Percentiles rank a stretch among this genome's conserved stretches.
These are phyloP conservation scores for Cantharis flavilabris DNA, from an alignment of 2,888 invertebrate species.

Conservation along the genomic window DNA sequence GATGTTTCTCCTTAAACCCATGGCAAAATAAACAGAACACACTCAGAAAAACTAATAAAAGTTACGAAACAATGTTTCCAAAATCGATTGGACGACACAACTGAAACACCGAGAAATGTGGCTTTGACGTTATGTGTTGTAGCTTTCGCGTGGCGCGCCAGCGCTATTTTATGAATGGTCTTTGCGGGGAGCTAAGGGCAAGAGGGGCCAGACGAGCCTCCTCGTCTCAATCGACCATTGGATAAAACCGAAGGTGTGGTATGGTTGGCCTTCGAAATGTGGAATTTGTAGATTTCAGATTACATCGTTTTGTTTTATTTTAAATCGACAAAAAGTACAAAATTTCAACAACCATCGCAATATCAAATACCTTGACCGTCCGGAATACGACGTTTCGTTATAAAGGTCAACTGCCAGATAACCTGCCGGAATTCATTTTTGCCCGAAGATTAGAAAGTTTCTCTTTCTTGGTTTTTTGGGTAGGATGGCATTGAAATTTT, in stretches of 20 bases:
- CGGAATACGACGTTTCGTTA: neutral
- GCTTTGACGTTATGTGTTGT: neutral
- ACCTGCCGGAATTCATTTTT: neutral
- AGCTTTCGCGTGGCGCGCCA: slow-evolving; percentile 14
- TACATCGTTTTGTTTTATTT: neutral
- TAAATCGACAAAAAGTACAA: neutral
- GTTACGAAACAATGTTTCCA: neutral
- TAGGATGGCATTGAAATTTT: neutral
- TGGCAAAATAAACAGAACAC: neutral
- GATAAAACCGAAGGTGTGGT: slow-evolving; percentile 30
- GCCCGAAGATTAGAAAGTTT: neutral
- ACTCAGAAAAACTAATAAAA: neutral
- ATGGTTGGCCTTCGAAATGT: slow-evolving; percentile 23
- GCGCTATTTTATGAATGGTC: slow-evolving; percentile 16
- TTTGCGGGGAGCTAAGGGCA: slow-evolving; percentile 4
- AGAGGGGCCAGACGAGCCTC: slow-evolving; percentile 23
- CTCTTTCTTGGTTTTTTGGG: neutral
- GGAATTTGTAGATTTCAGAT: neutral
- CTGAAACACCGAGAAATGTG: slow-evolving; percentile 18
- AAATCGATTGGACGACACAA: slow-evolving; percentile 6
- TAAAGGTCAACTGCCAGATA: neutral
- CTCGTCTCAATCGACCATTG: slow-evolving; percentile 26
- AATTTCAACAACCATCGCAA: neutral
- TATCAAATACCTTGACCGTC: neutral
- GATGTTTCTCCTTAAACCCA: slow-evolving; percentile 26